A percentile compares a stretch with the other conserved stretches of the same genome.
These are phyloP conservation scores for Ceratoteleas bidentatus DNA, from an alignment of 1,140 invertebrate genomes.

Conservation along the genomic window DNA sequence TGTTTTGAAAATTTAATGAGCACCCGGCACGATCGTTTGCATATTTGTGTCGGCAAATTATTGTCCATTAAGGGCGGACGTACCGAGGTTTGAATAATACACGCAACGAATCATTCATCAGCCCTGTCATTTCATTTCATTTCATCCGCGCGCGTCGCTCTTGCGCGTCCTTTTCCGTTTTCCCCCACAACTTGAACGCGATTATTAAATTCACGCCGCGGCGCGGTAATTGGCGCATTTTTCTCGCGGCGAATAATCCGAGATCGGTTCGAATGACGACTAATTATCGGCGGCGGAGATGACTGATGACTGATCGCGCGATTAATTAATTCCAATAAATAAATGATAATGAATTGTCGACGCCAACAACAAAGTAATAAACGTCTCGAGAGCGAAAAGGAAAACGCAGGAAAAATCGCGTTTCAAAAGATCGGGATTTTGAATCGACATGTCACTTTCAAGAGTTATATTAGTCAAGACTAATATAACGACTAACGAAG, in stretches of 20 bases:
- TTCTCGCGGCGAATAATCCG: constrained; percentile 9
- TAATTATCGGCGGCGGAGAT: constrained; percentile 22
- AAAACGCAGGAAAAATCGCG: too few relatives aligned
- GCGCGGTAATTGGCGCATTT: not conserved
- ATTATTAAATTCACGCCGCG: not conserved
- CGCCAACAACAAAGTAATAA: constrained; percentile 7
- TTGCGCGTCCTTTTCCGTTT: not conserved
- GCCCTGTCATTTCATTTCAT: not conserved
- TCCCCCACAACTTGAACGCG: not conserved
- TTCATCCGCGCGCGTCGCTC: too few relatives aligned
- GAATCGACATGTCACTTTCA: too few relatives aligned
- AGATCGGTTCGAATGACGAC: constrained; percentile 35
- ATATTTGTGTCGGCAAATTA: constrained; percentile 45
- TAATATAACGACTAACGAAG: too few relatives aligned
- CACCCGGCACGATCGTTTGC: constrained; percentile 37
- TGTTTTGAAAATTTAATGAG: constrained; percentile 56
- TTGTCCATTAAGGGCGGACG: constrained; percentile 10
- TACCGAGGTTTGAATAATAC: constrained; percentile 35
- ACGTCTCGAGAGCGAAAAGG: not conserved
- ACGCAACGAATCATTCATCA: constrained; percentile 36
- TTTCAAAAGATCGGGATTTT: too few relatives aligned
- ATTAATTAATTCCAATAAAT: constrained; percentile 43
- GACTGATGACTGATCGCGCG: constrained; percentile 28
- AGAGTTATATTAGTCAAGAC: too few relatives aligned
- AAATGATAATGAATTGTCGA: constrained; percentile 17